Base-by-base conservation (phyloP, 2,888 invertebrate species). In the Galeruca laticollis region DNA sequence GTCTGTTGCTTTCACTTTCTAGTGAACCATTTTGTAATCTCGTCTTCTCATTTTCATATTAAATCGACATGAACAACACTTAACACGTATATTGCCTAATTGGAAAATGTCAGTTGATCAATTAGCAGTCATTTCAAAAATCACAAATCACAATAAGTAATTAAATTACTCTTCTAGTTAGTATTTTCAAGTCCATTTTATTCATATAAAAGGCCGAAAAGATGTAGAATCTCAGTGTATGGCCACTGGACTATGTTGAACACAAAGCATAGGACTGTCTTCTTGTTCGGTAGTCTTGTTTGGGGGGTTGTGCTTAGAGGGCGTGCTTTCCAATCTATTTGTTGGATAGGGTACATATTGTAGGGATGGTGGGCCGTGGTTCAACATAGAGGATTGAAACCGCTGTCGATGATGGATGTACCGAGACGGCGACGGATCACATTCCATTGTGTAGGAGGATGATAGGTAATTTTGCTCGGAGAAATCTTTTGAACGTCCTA, bases 171-270 rank as follows among this genome's bases (percentile, higher is more conserved):
- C 26, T 56, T 65, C 57, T 21, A 65, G 31, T 15, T 35, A 64
- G 56, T 13, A 26, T n/a, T 57, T 20, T 40, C 47, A 21, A 64
- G 64, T 64, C 56, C 56, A 57, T 43, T 31, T 31, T 18, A 26
- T 40, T 26, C n/a, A 31, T 43, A 66, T 66, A 60, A 62, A 63
- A 66, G 61, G 60, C 57, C 54, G 54, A 56, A 56, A 33, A 56
- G 33, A 18, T 18, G 20, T 51, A 21, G 57, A 67, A 57, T 64
- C 72, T 88, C 87, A 92, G 87, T 96, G 96, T 86, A 96, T 96
- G 86, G 94, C 95, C 83, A 96, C 96, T 81, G 96, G 95, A 88
- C 94, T 94, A 88, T 96, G 95, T 87, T 94, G 94, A 84, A 95
- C 92, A 87, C 95, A 95, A 79, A 95, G 92, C 94, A 96, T 93